Evolutionary conservation across 2,797 vertebrate species (phyloP).

Genomic region (Sorex maritimensis): DNA sequence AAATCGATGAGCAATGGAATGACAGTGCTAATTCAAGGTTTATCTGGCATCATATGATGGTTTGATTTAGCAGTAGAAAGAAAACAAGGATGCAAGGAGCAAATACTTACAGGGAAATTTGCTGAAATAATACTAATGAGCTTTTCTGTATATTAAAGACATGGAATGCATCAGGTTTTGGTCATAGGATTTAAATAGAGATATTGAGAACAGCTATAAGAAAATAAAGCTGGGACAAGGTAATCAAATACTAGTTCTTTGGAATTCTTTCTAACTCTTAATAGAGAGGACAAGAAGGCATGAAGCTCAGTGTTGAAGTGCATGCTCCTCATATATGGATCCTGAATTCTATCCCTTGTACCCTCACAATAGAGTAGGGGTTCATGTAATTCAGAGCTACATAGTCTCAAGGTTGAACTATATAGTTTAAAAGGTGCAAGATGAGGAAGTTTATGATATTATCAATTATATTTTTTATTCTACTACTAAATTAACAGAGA

Average conservation of each 20-base stretch:
- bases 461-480: neutral
- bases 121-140: conserved; percentile 32
- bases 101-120: neutral
- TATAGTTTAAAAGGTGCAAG: neutral
- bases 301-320: too few species aligned
- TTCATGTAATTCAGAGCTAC: too few species aligned
- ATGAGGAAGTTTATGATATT: neutral
- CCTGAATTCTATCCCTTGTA: too few species aligned
- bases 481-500: neutral
- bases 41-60: neutral
- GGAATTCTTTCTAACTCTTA: too few species aligned
- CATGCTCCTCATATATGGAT: too few species aligned
- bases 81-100: neutral
- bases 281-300: too few species aligned
- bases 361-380: too few species aligned
- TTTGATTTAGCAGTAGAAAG: neutral
- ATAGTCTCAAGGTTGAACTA: neutral
- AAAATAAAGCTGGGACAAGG: too few species aligned
- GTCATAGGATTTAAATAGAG: neutral
- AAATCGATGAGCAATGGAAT: too few species aligned
- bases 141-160: neutral
- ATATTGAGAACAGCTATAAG: neutral
- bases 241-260: too few species aligned
- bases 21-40: neutral
- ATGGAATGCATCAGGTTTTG: conserved; percentile 19